A percentile compares a stretch with the other conserved stretches of the same genome.
Conservation (phyloP, 2,797 vertebrate species). For the Macropodus opercularis region DNA sequence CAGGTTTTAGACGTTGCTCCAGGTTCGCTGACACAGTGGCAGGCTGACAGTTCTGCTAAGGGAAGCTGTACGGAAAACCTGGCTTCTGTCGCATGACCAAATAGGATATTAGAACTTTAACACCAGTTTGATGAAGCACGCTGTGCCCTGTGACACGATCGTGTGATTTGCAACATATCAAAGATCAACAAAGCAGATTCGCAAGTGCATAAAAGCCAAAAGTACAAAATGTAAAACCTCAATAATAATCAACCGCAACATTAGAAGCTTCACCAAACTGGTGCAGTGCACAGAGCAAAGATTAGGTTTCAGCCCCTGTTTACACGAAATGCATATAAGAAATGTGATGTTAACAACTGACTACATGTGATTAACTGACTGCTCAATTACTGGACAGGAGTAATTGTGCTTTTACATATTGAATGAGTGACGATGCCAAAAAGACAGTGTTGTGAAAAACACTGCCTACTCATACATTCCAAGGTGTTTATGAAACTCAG, state of each 20-base stretch:
- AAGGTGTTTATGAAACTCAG: neutral
- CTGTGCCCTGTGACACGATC: no score
- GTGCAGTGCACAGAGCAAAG: neutral
- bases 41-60: conserved; percentile 34
- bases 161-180: no score
- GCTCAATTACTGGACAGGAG: neutral
- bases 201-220: neutral
- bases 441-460: neutral
- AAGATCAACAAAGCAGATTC: neutral
- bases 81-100: conserved; percentile 60
- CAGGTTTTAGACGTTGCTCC: conserved; percentile 60
- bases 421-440: no score
- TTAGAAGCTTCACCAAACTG: conserved; percentile 9
- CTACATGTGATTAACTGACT: neutral
- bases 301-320: neutral
- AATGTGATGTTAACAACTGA: conserved; percentile 2
- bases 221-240: neutral
- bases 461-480: conserved; percentile 27
- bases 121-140: conserved; percentile 30
- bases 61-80: conserved; percentile 50
- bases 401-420: neutral
- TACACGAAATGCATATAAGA: neutral
- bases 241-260: neutral
- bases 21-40: conserved; percentile 54
- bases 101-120: conserved; percentile 10